Percentiles rank a stretch among this genome's conserved stretches.
Conservation (phyloP, 2,888 invertebrate genomes). For the Tenthredo scrophulariae region DNA sequence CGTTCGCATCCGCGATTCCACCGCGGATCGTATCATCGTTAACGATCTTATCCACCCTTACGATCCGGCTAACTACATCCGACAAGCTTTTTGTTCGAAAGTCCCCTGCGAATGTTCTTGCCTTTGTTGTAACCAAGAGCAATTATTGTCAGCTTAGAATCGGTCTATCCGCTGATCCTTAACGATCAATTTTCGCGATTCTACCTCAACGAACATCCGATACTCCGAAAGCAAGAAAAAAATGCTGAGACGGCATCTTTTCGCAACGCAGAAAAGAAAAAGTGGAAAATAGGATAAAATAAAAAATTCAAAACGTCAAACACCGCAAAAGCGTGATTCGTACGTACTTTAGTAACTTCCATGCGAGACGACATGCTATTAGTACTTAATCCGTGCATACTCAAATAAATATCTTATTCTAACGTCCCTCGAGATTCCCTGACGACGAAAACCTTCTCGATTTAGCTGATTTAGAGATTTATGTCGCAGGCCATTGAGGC, state of each 20-base stretch:
- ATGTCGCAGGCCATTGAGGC: conserved; percentile 18
- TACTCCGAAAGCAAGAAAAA: not conserved
- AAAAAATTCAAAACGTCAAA: not conserved
- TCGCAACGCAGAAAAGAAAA: not conserved
- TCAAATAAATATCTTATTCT: conserved; percentile 29
- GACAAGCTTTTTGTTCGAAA: conserved; percentile 39
- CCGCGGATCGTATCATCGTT: conserved; percentile 33
- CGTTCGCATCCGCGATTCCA: conserved; percentile 4
- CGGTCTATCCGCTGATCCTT: not conserved
- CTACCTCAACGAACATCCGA: not conserved
- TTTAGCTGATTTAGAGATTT: conserved; percentile 24
- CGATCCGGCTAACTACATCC: conserved; percentile 48
- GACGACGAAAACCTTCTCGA: not conserved
- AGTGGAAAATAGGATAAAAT: not conserved
- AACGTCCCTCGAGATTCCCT: conserved; percentile 23
- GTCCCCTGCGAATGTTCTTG: conserved; percentile 25
- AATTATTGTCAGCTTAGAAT: conserved; percentile 45
- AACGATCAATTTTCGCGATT: conserved; percentile 21
- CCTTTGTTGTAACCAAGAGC: conserved; percentile 35
- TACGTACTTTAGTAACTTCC: not conserved
- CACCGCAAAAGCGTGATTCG: not conserved
- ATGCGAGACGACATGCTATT: not conserved
- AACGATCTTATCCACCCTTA: conserved; percentile 42
- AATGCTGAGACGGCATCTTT: not conserved
- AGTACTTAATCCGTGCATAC: not conserved